phyloP scores from a whole-genome alignment of 2,113 vertebrate genomes.

The Cichladusa arquata region DNA sequence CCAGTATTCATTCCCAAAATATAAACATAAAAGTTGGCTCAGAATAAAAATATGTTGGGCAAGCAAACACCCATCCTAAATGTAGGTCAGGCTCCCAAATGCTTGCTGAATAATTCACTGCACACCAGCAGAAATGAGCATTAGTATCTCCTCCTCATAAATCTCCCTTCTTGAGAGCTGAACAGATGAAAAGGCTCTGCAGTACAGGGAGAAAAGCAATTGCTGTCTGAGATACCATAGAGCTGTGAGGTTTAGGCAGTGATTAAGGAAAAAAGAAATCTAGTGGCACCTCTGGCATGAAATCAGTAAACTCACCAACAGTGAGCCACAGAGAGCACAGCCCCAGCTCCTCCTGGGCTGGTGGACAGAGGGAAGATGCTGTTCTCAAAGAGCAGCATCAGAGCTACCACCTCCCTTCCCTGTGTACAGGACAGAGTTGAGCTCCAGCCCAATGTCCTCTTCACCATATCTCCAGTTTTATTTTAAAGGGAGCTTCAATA shows the following conservation, averaged over 20 bases:
- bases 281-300: not conserved
- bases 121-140: not conserved
- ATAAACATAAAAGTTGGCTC: not conserved
- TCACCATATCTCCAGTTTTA: not conserved
- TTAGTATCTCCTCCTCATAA: not conserved
- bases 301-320: not conserved
- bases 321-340: not conserved
- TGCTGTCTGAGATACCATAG: not conserved
- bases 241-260: not conserved
- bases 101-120: not conserved
- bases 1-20: not conserved
- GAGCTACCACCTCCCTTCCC: not conserved
- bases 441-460: not conserved
- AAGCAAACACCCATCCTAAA: not conserved
- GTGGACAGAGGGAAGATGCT: not conserved
- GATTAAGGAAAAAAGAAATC: not conserved
- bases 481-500: not conserved
- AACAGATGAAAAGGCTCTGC: not conserved
- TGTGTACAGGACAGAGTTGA: not conserved
- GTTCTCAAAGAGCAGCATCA: not conserved
- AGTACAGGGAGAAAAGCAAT: not conserved
- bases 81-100: not conserved
- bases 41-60: not conserved
- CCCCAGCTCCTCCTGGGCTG: not conserved
- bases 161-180: not conserved